Evolutionary conservation across 92 coral and sea anemone genomes (phyloP).

Genomic region (Parazoanthus darwini): DNA sequence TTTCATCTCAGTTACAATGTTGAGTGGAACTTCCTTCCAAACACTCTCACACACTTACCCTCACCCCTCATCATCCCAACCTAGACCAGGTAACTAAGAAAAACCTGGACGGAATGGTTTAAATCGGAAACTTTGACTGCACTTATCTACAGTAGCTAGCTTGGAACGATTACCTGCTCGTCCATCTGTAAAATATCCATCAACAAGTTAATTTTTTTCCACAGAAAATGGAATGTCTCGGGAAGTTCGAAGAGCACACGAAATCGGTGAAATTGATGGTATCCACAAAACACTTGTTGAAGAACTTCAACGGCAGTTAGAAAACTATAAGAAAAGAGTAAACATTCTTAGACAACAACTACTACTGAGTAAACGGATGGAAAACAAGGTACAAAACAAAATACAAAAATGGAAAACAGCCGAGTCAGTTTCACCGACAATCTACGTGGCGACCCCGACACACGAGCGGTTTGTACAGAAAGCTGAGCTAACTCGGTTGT

Average conservation of each 20-base stretch:
- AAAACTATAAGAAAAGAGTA: slow-evolving; percentile 6
- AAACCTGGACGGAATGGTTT: too few relatives aligned
- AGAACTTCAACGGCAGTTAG: background rate
- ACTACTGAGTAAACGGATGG: slow-evolving; percentile 20
- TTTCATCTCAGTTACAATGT: too few relatives aligned
- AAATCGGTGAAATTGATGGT: background rate
- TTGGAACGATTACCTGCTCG: too few relatives aligned
- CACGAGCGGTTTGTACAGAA: slow-evolving; percentile 81
- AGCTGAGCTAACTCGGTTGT: slow-evolving; percentile 83
- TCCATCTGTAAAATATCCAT: too few relatives aligned
- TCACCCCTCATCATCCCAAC: too few relatives aligned
- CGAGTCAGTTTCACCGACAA: slow-evolving; percentile 52
- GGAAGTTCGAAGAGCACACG: background rate
- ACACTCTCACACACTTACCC: too few relatives aligned
- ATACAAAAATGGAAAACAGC: slow-evolving; percentile 5
- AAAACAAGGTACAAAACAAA: slow-evolving; percentile 31
- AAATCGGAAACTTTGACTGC: too few relatives aligned
- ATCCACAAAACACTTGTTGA: background rate
- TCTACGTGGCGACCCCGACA: slow-evolving; percentile 81
- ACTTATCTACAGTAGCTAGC: too few relatives aligned
- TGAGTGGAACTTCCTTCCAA: too few relatives aligned
- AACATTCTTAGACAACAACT: slow-evolving; percentile 45
- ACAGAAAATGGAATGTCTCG: background rate
- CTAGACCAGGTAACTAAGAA: too few relatives aligned
- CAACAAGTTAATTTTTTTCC: too few relatives aligned